A percentile compares a stretch with the other conserved stretches of the same genome.
These are phyloP conservation scores for Brassicogethes aeneus DNA, from an alignment of 2,888 invertebrate genomes.

Conservation along the genomic window DNA sequence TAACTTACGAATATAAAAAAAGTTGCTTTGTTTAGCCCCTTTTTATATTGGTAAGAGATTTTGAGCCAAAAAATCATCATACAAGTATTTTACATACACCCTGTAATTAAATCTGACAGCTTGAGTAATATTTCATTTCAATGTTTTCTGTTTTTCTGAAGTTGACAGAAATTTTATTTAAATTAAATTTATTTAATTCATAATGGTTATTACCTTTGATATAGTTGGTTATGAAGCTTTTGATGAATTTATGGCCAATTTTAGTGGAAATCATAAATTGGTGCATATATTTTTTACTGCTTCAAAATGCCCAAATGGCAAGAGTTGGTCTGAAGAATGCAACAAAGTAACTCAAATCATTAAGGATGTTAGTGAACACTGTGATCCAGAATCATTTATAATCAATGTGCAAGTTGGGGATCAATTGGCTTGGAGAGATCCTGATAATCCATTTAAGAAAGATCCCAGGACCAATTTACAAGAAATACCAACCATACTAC, in stretches of 20 bases:
- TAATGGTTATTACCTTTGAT: background rate
- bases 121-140: too few relatives aligned
- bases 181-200: background rate
- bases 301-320: background rate
- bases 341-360: background rate
- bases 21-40: too few relatives aligned
- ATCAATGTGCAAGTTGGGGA: background rate
- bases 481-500: background rate
- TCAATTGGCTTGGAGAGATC: background rate
- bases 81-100: too few relatives aligned
- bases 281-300: background rate
- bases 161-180: too few relatives aligned
- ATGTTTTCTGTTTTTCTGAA: too few relatives aligned
- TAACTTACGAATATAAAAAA: too few relatives aligned
- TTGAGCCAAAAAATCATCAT: too few relatives aligned
- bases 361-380: background rate
- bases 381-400: background rate
- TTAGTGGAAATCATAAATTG: background rate
- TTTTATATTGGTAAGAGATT: too few relatives aligned
- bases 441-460: background rate
- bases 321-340: background rate
- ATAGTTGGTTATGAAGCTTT: background rate
- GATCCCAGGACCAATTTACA: background rate
- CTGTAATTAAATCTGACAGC: too few relatives aligned
- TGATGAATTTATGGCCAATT: background rate